Conservation (phyloP, 1,140 invertebrate species). For the Druon quercuslanigerum region DNA sequence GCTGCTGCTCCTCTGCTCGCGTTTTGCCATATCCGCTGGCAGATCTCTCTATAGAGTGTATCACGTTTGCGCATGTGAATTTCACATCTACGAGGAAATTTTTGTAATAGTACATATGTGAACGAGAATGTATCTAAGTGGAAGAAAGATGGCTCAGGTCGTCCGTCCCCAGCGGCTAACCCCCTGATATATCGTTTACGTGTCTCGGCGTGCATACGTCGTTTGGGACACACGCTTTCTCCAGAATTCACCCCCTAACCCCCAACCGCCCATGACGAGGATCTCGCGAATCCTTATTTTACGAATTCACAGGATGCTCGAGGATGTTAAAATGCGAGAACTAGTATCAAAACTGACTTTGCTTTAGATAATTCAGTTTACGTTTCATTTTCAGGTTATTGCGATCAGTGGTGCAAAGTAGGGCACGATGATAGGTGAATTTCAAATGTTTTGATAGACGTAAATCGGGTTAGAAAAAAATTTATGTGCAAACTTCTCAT, state of each 20-base stretch:
- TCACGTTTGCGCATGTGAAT: slow-evolving; percentile 73
- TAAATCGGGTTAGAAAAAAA: no score
- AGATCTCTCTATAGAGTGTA: slow-evolving; percentile 69
- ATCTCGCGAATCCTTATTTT: slow-evolving; percentile 67
- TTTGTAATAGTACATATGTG: slow-evolving; percentile 42
- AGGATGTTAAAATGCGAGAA: slow-evolving; percentile 50
- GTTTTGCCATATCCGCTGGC: slow-evolving; percentile 59
- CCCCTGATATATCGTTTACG: slow-evolving; percentile 76
- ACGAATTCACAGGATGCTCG: slow-evolving; percentile 68
- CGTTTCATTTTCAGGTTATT: no score
- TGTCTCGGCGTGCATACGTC: slow-evolving; percentile 74
- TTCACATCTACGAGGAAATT: slow-evolving; percentile 57
- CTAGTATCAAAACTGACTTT: not conserved
- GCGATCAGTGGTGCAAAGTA: no score
- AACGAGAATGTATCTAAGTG: slow-evolving; percentile 65
- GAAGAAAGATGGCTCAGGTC: slow-evolving; percentile 74
- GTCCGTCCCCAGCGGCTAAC: slow-evolving; percentile 75
- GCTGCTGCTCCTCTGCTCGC: slow-evolving; percentile 53
- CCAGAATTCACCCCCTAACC: slow-evolving; percentile 45
- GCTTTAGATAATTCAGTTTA: no score
- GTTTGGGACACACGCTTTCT: slow-evolving; percentile 73
- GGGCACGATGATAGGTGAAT: no score
- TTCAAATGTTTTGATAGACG: no score
- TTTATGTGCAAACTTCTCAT: no score
- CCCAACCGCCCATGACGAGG: slow-evolving; percentile 46